These are phyloP conservation scores for Poecilus cupreus DNA, from an alignment of 2,888 invertebrate genomes.

Conservation along the genomic window DNA sequence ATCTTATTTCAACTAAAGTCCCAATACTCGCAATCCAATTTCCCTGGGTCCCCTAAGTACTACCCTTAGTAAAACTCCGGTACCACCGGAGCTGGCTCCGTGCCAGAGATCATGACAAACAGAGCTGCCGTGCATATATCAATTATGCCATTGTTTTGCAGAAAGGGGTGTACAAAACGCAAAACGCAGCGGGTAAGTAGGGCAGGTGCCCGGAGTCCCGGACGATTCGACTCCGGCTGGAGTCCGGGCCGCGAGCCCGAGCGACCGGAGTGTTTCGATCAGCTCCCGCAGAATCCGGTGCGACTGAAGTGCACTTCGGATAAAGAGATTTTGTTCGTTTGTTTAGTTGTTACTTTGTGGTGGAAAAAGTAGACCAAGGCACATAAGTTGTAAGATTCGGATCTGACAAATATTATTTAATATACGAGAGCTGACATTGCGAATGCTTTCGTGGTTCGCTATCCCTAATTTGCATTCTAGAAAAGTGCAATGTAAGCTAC, in stretches of 20 bases:
- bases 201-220: constrained; percentile 26
- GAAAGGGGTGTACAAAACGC: constrained; percentile 7
- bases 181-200: constrained; percentile 21
- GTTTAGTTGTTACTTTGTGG: background rate
- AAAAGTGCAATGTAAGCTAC: no score
- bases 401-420: background rate
- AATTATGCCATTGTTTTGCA: constrained; percentile 52
- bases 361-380: background rate
- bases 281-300: background rate
- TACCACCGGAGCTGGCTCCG: background rate
- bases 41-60: background rate
- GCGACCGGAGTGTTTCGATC: background rate
- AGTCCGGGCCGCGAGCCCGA: background rate
- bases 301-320: constrained; percentile 1
- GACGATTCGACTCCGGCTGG: background rate
- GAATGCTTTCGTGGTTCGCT: no score
- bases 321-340: background rate
- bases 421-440: no score
- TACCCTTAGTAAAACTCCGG: background rate
- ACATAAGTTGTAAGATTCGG: background rate
- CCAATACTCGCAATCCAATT: no score
- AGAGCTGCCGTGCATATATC: constrained; percentile 40
- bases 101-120: constrained; percentile 34
- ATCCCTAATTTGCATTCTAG: no score
- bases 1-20: no score